Base-by-base conservation (phyloP, 1,140 invertebrate species). In the Doryteuthis pealeii region DNA sequence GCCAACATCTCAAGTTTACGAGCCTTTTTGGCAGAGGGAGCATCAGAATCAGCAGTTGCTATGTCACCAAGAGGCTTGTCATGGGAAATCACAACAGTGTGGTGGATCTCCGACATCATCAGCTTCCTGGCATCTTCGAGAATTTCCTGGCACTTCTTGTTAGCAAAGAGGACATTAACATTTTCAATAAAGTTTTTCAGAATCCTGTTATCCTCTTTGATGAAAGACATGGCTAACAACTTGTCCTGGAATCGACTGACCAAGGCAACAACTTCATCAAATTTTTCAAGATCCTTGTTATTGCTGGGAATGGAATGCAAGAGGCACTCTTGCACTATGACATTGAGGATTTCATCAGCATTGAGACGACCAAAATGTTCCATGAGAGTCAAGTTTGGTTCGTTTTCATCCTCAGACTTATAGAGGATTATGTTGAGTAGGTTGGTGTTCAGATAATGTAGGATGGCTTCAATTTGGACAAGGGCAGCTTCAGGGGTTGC, bases 31-130 rank as follows among this genome's bases (percentile, higher is more conserved):
- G 28, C 67, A 5, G 75, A 71, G 28, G 68, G 30, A 22, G 40
- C 75, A 14, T 71, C 78, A 43, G 72, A 54, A 40, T 62, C 68
- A 43, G 81, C 71, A 15, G 78, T 76, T 49, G 80, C 77, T 66
- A 79, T 74, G 30, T 82, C 80, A 35, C 81, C 82, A 22, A 83
- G 43, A 35, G 83, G 81, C 69, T 78, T 76, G 28, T 81, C 79
- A 58, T 87, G 80, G 31, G 86, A 85, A 35, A 91, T 86, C 77
- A 90, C 90, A 71, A 92, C 90, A 70, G 93, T 93, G 75, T 93
- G 91, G 83, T 95, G 93, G 40, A 96, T 88, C 86, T 96, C 93
- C 82, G 93, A 92, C 73, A 92, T 91, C 90, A 96, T 94, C 31
- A 96, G 91, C 76, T 88, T 89, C 62, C 91, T 88, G 0, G 94